Evolutionary conservation across 2,797 vertebrate species (phyloP).

Genomic region (Betta splendens): DNA sequence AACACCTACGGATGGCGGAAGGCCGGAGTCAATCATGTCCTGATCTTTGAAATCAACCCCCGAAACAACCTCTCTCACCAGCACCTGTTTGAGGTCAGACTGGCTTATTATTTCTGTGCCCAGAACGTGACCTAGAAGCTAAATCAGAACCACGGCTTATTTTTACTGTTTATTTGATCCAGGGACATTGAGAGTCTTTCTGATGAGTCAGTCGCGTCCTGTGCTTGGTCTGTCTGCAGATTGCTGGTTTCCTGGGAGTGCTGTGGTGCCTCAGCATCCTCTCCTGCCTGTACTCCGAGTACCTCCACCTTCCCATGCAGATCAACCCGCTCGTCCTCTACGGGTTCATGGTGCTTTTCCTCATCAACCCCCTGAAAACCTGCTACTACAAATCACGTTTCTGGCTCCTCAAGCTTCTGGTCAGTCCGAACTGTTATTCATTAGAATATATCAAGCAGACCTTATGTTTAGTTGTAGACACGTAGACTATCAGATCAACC

Average conservation of each 20-base stretch:
- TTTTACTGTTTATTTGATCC: too few relatives aligned
- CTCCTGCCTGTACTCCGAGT: conserved; percentile 90
- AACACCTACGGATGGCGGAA: conserved; percentile 99
- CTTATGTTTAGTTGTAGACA: background rate
- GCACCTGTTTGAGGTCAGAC: conserved; percentile 96
- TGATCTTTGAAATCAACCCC: conserved; percentile 98
- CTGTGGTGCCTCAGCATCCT: conserved; percentile 97
- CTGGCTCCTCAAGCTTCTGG: conserved; percentile 98
- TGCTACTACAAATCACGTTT: conserved; percentile 98
- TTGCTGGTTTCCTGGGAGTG: conserved; percentile 96
- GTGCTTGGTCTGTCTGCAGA: conserved; percentile 74
- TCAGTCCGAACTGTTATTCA: conserved; percentile 75
- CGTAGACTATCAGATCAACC: too few relatives aligned
- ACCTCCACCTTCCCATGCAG: conserved; percentile 89
- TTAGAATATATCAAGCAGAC: background rate
- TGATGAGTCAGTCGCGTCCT: background rate
- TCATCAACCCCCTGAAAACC: conserved; percentile 97
- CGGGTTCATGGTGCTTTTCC: conserved; percentile 95
- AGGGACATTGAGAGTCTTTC: too few relatives aligned
- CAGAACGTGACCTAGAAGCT: too few relatives aligned
- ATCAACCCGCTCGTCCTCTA: conserved; percentile 95
- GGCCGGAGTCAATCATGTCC: conserved; percentile 97
- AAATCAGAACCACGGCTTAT: too few relatives aligned
- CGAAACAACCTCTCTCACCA: conserved; percentile 98
- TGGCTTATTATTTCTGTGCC: background rate